Evolutionary conservation across 1,140 invertebrate species (phyloP).

Genomic region (Bradysia coprophila): DNA sequence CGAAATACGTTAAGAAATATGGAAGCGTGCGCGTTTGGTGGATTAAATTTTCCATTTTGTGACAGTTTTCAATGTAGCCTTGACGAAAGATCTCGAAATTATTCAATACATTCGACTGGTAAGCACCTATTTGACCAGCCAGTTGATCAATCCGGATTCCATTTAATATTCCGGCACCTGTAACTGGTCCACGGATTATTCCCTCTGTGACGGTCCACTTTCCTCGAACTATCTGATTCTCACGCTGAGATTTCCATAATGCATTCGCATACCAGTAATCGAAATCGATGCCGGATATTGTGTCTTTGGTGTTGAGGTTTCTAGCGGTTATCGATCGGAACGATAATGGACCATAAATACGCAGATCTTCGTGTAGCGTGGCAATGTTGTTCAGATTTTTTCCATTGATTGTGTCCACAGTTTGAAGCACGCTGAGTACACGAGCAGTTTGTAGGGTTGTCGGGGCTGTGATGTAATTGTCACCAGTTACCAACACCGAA

Average conservation of each 20-base stretch:
- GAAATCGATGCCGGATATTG: not conserved
- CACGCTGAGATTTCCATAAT: not conserved
- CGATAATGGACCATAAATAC: not conserved
- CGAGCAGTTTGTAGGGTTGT: not conserved
- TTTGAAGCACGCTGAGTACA: not conserved
- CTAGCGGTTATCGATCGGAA: not conserved
- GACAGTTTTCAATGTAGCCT: not conserved
- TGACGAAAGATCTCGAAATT: not conserved
- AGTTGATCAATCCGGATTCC: not conserved
- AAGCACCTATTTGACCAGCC: not conserved
- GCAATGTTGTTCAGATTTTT: not conserved
- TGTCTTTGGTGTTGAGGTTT: not conserved
- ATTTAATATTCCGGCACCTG: not conserved
- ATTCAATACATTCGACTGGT: not conserved
- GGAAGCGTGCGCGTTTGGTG: not conserved
- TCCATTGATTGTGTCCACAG: not conserved
- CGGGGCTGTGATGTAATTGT: not conserved
- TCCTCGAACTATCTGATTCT: not conserved
- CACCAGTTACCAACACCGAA: conserved; percentile 12
- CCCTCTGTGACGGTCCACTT: not conserved
- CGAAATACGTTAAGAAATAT: not conserved
- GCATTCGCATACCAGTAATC: not conserved
- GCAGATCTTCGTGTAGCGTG: not conserved
- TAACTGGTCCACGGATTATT: not conserved
- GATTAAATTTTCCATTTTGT: not conserved